Percentiles rank a stretch among this genome's conserved stretches.
Evolutionary conservation across 2,797 vertebrate species (phyloP).

Genomic region (Catharus ustulatus): DNA sequence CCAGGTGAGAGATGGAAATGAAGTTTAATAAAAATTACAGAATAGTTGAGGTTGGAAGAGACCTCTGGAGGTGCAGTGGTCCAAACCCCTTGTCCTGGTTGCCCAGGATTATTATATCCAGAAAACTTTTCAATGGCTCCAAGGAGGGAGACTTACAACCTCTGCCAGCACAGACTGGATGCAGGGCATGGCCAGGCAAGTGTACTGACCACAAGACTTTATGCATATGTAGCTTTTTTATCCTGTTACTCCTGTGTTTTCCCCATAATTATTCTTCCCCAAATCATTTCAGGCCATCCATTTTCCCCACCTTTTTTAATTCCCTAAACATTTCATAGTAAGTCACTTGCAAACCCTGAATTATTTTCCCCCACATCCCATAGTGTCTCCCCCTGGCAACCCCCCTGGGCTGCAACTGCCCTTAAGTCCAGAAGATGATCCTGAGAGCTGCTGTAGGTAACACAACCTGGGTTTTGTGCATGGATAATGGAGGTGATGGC

Average conservation of each 20-base stretch:
- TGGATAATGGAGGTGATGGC: neutral
- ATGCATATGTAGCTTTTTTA: neutral
- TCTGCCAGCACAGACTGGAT: neutral
- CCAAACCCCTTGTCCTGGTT: neutral
- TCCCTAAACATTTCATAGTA: neutral
- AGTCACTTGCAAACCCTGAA: neutral
- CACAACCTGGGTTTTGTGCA: accelerated
- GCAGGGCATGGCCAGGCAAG: neutral
- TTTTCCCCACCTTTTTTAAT: neutral
- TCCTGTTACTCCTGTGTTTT: neutral
- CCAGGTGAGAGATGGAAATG: neutral
- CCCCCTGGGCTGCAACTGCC: neutral
- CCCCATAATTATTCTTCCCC: neutral
- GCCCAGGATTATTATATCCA: neutral
- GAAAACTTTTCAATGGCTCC: neutral
- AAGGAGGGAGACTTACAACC: neutral
- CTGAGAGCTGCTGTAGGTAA: neutral
- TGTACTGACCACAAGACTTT: neutral
- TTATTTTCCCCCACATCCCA: neutral
- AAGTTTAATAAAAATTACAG: neutral
- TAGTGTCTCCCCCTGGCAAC: neutral
- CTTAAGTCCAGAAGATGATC: neutral
- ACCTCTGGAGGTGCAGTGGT: neutral
- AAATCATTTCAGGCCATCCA: neutral
- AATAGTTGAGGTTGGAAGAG: neutral